Conservation (phyloP, 2,113 vertebrate species). For the Ginglymostoma cirratum region DNA sequence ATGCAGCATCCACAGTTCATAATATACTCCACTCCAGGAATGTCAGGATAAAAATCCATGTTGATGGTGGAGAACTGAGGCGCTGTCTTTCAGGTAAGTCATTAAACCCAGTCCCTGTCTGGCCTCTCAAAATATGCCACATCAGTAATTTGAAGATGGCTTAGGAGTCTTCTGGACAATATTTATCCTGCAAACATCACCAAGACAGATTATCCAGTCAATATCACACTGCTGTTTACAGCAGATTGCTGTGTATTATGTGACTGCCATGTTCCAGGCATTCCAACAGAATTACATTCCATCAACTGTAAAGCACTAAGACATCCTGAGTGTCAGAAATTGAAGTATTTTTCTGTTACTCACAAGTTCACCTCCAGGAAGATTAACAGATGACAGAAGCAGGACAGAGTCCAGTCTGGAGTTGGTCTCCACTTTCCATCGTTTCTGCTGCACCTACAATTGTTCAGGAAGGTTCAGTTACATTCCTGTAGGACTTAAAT, state of each 20-base stretch:
- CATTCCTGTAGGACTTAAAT: background rate
- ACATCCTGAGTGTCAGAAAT: background rate
- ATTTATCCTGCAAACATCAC: background rate
- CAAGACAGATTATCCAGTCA: background rate
- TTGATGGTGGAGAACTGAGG: background rate
- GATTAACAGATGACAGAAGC: slow-evolving; percentile 83
- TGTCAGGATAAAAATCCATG: background rate
- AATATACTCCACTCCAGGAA: background rate
- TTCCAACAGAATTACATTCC: background rate
- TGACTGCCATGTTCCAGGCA: background rate
- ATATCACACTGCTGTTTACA: background rate
- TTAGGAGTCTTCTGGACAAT: background rate
- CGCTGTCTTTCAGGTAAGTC: background rate
- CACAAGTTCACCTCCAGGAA: slow-evolving; percentile 93
- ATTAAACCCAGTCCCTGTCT: background rate
- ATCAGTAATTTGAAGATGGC: background rate
- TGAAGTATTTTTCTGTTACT: slow-evolving; percentile 45
- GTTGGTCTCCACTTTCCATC: slow-evolving; percentile 96
- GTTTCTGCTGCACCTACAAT: slow-evolving; percentile 85
- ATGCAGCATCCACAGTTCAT: background rate
- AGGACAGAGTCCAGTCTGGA: slow-evolving; percentile 86
- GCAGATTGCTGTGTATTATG: background rate
- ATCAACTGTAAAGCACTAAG: background rate
- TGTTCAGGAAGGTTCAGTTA: background rate
- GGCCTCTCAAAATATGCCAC: background rate